Base-by-base conservation (phyloP, 2,113 vertebrate species). In the Sphyrna mokarran region DNA sequence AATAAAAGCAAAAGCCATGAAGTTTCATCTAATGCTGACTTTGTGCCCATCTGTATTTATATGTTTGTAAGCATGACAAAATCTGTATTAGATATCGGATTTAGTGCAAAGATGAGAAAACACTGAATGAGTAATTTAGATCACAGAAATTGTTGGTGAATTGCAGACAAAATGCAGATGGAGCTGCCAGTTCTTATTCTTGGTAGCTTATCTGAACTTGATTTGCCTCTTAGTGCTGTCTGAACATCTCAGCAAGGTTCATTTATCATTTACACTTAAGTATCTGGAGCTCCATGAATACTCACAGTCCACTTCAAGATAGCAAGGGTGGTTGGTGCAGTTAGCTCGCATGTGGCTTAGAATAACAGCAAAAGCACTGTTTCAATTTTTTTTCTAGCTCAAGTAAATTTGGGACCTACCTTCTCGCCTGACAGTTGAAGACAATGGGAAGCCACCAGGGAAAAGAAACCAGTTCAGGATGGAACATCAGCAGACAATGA, bases 181-280 rank as follows among this genome's bases (percentile, higher is more conserved):
- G 98, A 96, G 96, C 97, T 98, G 98, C 98, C 98, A 98, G 97
- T 97, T 97, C 95, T 96, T 95, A 98, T 98, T 98, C 97, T 97
- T 97, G 97, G 96, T 97, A 96, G 97, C 97, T 98, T 97, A 96
- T 98, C 98, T 98, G 98, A 98, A 98, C 97, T 98, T 98, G 98
- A 97, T 97, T 97, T 97, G 97, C 97, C 97, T 97, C 96, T 96
- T 96, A 96, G 96, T 96, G 97, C 66, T 96, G 96, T 96, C 96
- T 97, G 98, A 96, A 97, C 97, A 97, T 97, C 97, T 96, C 97
- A 97, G 97, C 97, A 96, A 97, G 97, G 97, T 97, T 97, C 97
- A 96, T 96, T 97, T 97, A 96, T 97, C 97, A 97, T 96, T 96
- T 96, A 96, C 97, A 95, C 96, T 94, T 26, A 43, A 48, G 33